Base-by-base conservation (phyloP, 2,888 invertebrate genomes). In the Altica lythri region DNA sequence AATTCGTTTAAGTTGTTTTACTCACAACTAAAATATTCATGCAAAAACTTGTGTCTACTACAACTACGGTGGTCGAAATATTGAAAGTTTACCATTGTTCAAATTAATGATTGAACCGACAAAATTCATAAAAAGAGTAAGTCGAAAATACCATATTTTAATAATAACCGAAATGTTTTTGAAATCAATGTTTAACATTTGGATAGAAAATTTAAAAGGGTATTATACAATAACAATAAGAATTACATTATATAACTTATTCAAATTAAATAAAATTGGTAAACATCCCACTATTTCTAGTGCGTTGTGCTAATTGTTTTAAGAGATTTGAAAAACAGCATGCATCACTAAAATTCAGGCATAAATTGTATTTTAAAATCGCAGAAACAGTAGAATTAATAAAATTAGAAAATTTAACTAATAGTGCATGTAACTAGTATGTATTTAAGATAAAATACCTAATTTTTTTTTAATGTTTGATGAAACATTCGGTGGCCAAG, bases 401-500 rank as follows among this genome's bases (percentile, higher is more conserved):
- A 34, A 2, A 34, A 34, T 8, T 34, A 9, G 16, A 34, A 16
- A 2, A 8, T 27, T n/a, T 6, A 12, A 16, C 14, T 16, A 32
- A 32, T 2, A n/a, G 16, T 16, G 16, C 14, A 34, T 34, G 34
- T 16, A 34, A 30, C 4, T 34, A 30, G 13, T 34, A 47, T 47
- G 16, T 27, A 44, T 35, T 51, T 13, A 37, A 51, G 38, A 48
- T 52, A 56, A 50, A 55, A 53, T 60, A 61, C 63, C 58, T 61
- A 61, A 53, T 43, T 48, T 45, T 49, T 56, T 46, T 9, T 37
- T 61, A n/a, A n/a, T n/a, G n/a, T n/a, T 47, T 64, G 60, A 44
- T 60, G 62, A 61, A 63, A 59, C 60, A 64, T 61, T 72, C 70
- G 70, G 75, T 74, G 75, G 74, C 74, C 75, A 75, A 74, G 73